Conservation (phyloP, 2,888 invertebrate species). For the Sepiola atlantica region DNA sequence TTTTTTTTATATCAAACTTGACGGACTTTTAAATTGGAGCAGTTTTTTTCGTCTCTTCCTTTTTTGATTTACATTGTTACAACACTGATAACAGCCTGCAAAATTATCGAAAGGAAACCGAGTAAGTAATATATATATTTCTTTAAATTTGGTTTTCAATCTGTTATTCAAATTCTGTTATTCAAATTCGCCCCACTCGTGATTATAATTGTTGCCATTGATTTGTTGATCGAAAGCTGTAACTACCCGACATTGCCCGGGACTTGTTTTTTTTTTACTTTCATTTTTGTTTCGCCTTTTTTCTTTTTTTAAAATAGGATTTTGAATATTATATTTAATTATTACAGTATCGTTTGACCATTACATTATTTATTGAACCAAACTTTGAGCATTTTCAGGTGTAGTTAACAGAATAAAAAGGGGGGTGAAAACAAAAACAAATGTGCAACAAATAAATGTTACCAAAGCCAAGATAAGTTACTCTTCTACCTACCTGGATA, state of each 20-base stretch:
- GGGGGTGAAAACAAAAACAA: no score
- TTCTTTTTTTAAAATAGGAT: neutral
- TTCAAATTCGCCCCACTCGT: neutral
- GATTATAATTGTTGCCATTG: no score
- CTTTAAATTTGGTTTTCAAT: neutral
- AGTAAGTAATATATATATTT: neutral
- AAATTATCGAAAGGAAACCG: neutral
- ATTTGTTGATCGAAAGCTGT: no score
- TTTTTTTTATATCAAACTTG: neutral
- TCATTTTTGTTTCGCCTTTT: neutral
- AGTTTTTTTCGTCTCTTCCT: neutral
- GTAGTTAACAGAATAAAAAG: no score
- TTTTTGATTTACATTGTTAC: neutral
- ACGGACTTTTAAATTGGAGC: neutral
- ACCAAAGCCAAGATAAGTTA: no score
- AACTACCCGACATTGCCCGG: no score
- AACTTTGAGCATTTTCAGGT: no score
- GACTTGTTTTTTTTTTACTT: neutral
- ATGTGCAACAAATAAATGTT: no score
- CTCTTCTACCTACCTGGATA: no score
- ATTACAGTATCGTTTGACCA: no score
- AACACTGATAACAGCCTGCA: neutral
- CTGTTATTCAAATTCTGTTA: neutral
- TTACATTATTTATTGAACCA: no score
- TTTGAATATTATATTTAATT: neutral